Percentiles rank a stretch among this genome's conserved stretches.
Conservation (phyloP, 2,888 invertebrate species). For the Fissipunctia ypsillon region DNA sequence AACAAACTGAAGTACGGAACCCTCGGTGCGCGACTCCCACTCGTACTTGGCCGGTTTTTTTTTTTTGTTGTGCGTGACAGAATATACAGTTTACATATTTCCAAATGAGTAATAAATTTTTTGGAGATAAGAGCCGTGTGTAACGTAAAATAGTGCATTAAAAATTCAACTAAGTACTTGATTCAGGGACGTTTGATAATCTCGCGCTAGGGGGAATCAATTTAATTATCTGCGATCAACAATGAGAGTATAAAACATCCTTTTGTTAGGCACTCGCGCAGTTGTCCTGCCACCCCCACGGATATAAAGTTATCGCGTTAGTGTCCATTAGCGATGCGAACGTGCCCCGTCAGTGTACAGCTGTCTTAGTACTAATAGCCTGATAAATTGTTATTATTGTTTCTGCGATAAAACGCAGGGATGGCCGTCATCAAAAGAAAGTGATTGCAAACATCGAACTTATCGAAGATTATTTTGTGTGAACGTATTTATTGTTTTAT, state of each 20-base stretch:
- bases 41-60: no score
- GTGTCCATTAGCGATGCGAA: conserved; percentile 72
- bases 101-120: neutral
- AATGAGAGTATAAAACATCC: conserved; percentile 56
- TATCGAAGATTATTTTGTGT: conserved; percentile 50
- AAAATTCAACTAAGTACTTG: conserved; percentile 8
- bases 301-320: conserved; percentile 71
- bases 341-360: conserved; percentile 67
- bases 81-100: no score
- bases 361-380: conserved; percentile 68
- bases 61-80: neutral
- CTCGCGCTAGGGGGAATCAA: conserved; percentile 61
- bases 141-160: neutral
- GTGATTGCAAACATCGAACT: conserved; percentile 54
- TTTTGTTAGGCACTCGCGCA: conserved; percentile 59
- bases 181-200: conserved; percentile 46
- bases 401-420: conserved; percentile 53
- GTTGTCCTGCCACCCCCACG: conserved; percentile 53
- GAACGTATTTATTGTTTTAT: conserved; percentile 55
- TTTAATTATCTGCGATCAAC: conserved; percentile 69
- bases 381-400: conserved; percentile 68
- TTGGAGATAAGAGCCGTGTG: neutral
- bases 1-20: no score
- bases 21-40: no score
- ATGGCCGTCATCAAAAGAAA: conserved; percentile 50